phyloP scores from a whole-genome alignment of 2,113 vertebrate genomes.

The Proteles cristata region DNA sequence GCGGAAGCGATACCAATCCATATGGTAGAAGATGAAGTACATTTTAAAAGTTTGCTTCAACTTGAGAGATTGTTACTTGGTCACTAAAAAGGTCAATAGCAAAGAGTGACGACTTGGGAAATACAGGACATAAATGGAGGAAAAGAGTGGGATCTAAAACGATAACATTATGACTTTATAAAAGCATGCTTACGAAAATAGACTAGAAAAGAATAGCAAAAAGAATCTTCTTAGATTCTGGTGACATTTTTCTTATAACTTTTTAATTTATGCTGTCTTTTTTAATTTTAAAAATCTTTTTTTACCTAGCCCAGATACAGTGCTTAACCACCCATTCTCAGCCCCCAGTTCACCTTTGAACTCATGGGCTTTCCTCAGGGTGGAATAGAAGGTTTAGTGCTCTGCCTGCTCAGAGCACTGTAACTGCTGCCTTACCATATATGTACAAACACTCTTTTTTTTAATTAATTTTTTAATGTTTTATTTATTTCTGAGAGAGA shows the following conservation, averaged over 20 bases:
- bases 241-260: not conserved
- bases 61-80: not conserved
- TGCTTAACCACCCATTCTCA: not conserved
- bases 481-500: too few species aligned
- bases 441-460: not conserved
- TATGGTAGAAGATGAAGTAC: not conserved
- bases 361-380: not conserved
- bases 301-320: not conserved
- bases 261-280: not conserved
- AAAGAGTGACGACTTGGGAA: slow-evolving; percentile 17
- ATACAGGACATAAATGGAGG: not conserved
- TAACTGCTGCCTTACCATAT: not conserved
- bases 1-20: not conserved
- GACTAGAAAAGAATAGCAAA: not conserved
- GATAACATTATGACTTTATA: not conserved
- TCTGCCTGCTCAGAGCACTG: not conserved
- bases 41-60: not conserved
- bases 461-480: too few species aligned
- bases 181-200: not conserved
- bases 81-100: not conserved
- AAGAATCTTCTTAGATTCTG: not conserved
- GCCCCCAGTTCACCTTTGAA: not conserved
- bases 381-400: not conserved
- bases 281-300: not conserved
- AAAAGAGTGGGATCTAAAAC: not conserved